phyloP scores from a whole-genome alignment of 2,113 vertebrate species.

The Nasalis larvatus region DNA sequence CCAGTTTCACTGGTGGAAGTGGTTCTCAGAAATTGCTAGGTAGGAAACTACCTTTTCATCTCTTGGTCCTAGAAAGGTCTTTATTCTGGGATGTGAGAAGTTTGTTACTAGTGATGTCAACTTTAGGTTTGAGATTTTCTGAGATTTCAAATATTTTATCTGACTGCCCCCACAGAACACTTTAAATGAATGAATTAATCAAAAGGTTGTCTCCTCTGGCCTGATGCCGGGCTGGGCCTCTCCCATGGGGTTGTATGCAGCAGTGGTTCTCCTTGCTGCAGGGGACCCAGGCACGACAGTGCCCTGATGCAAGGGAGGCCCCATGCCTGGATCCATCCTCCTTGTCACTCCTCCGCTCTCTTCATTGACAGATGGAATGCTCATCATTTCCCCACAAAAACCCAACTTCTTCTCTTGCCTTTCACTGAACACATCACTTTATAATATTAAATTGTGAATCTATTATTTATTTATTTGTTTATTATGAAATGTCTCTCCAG shows the following conservation, averaged over 20 bases:
- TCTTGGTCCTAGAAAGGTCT: background rate
- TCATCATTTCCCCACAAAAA: background rate
- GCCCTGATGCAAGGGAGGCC: rapidly evolving
- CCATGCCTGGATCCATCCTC: background rate
- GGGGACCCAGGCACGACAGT: rapidly evolving
- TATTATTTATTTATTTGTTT: background rate
- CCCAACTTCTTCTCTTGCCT: rapidly evolving
- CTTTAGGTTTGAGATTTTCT: background rate
- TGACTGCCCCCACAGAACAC: too few relatives aligned
- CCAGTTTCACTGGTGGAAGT: background rate
- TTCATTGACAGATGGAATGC: rapidly evolving
- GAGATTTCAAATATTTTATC: background rate
- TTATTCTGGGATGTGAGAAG: background rate
- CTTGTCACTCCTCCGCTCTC: rapidly evolving
- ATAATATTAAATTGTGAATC: too few relatives aligned
- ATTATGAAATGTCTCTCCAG: background rate
- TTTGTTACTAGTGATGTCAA: background rate
- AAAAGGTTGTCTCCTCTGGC: background rate
- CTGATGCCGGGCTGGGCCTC: background rate
- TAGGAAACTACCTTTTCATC: background rate
- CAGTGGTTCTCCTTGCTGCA: too few relatives aligned
- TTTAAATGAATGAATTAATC: too few relatives aligned
- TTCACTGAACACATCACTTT: background rate
- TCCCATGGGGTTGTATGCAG: rapidly evolving
- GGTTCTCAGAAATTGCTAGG: background rate